These are phyloP conservation scores for Styela plicata DNA, from an alignment of 23 tunicate genomes.

Conservation along the genomic window DNA sequence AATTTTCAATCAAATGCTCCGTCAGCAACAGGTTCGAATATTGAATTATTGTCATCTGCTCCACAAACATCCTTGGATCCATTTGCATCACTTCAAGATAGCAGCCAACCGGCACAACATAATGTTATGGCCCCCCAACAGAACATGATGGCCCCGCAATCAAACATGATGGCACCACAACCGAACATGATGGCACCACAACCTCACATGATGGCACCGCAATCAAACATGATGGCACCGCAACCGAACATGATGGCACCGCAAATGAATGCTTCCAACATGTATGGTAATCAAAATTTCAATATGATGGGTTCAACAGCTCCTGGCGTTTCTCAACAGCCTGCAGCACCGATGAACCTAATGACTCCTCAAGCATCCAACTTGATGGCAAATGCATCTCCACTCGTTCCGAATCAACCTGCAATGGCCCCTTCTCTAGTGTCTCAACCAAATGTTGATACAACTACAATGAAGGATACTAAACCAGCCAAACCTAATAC, in stretches of 20 bases:
- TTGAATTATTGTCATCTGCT: background rate
- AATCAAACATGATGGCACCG: background rate
- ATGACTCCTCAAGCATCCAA: constrained; percentile 5
- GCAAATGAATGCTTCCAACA: background rate
- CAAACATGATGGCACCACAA: background rate
- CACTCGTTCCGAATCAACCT: background rate
- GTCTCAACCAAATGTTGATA: background rate
- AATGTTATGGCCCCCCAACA: background rate
- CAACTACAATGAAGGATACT: background rate
- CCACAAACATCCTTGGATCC: background rate
- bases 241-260: background rate
- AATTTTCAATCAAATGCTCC: background rate
- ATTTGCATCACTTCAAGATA: background rate
- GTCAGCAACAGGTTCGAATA: background rate
- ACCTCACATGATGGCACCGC: background rate
- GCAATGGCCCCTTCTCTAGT: background rate
- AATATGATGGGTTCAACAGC: background rate
- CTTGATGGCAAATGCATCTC: constrained; percentile 2
- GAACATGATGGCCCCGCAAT: background rate
- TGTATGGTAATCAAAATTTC: background rate
- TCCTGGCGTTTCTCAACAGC: constrained; percentile 16
- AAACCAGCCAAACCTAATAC: constrained; percentile 33
- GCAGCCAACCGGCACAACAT: background rate
- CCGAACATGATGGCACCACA: background rate
- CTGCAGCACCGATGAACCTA: constrained; percentile 1